Evolutionary conservation across 2,113 vertebrate genomes (phyloP).

Genomic region (Anoura caudifer): DNA sequence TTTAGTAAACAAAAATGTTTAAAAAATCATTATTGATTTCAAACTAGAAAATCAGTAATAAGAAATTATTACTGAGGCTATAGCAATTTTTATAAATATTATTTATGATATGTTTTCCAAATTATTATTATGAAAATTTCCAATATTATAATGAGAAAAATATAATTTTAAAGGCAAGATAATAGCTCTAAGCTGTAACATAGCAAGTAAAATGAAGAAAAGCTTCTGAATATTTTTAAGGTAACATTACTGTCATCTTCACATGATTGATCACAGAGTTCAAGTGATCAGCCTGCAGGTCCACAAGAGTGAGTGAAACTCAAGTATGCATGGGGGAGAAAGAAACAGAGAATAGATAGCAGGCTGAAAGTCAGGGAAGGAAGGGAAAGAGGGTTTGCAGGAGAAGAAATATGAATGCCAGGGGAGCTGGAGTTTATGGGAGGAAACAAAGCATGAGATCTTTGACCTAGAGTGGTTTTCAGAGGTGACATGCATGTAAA

Average conservation of each 20-base stretch:
- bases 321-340: neutral
- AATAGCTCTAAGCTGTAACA: neutral
- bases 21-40: neutral
- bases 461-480: neutral
- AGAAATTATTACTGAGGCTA: neutral
- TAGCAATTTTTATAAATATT: neutral
- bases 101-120: neutral
- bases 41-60: neutral
- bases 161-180: neutral
- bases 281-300: neutral
- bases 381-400: neutral
- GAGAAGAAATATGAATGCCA: neutral
- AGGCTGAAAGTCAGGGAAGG: neutral
- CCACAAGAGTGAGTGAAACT: neutral
- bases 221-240: neutral
- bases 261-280: neutral
- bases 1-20: neutral
- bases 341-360: neutral
- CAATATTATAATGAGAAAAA: neutral
- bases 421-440: neutral
- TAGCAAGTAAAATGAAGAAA: neutral
- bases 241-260: neutral
- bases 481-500: neutral
- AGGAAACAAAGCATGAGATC: neutral
- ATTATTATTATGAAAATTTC: neutral